Evolutionary conservation across 2,888 invertebrate species (phyloP), one percentile per base, ranked within the genome.

Genomic region (Aleiodes testaceus): DNA sequence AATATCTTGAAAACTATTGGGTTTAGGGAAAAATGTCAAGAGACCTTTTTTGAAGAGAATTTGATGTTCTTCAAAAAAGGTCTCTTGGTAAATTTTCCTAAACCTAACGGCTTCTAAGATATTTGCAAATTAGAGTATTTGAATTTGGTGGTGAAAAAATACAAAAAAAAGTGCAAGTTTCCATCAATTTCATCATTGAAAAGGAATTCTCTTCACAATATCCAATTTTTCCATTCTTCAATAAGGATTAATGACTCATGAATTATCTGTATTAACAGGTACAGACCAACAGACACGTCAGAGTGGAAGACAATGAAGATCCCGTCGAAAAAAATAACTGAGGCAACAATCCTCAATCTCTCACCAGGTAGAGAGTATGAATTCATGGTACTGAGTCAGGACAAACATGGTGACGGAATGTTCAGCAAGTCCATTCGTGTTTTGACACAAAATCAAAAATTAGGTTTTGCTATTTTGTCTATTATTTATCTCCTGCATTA

Each of bases 341-440:
- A 94, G 83, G 94, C 95, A 59, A 95, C 95, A 7, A 90, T 97
- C 73, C 91, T 91, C 77, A 93, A 93, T 78, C 90, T 98, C 77
- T 89, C 90, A 73, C 92, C 96, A 18, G 94, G 91, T 64, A 91
- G 93, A 20, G 92, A 93, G 83, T 97, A 97, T 88, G 97, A 97
- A 88, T 92, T 98, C 84, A 95, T 96, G 91, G 94, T 98, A 61
- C 90, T 96, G 63, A 93, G 96, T 79, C 94, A 95, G 86, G 97
- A 97, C 87, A 91, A 93, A 81, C 90, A 92, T 73, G 97, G 97
- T 6, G 96, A 97, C 81, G 97, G 97, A 22, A 92, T 96, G 88
- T 96, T 96, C 85, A 97, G 97, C 88, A 95, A 95, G 86, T 91
- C 94, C 11, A 90, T 96, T 36, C 91, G 91, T 79, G 92, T 93